phyloP scores from a whole-genome alignment of 2,113 vertebrate species.

The Scolopax mira region DNA sequence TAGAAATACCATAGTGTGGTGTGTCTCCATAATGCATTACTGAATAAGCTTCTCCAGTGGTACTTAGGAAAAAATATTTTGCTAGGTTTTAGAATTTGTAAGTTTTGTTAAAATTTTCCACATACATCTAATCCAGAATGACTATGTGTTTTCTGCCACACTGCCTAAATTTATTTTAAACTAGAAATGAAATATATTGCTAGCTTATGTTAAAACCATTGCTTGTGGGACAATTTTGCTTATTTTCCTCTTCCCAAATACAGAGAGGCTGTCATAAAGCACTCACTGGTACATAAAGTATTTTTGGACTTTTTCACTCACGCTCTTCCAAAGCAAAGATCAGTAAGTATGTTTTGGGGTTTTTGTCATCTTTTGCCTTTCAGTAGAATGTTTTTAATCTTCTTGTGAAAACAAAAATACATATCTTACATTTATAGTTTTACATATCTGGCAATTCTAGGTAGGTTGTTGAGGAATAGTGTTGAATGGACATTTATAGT shows the following conservation, averaged over 20 bases:
- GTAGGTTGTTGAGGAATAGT: too few relatives aligned
- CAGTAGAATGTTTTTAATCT: background rate
- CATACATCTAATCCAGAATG: background rate
- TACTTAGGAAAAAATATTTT: background rate
- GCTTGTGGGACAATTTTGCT: background rate
- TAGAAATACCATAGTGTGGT: background rate
- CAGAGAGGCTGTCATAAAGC: conserved; percentile 96
- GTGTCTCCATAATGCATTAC: background rate
- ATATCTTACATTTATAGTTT: background rate
- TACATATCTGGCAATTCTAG: background rate
- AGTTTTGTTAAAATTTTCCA: background rate
- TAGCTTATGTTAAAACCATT: background rate
- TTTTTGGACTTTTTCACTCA: conserved; percentile 92
- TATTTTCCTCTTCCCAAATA: background rate
- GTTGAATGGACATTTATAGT: background rate
- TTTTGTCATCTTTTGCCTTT: background rate
- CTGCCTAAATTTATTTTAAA: background rate
- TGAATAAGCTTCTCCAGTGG: background rate
- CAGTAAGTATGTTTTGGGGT: conserved; percentile 73
- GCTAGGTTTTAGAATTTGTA: background rate
- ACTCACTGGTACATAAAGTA: conserved; percentile 95
- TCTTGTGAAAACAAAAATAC: background rate
- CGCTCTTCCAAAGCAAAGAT: conserved; percentile 82
- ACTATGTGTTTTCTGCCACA: fast-evolving
- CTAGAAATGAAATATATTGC: background rate